phyloP scores from a whole-genome alignment of 30 jellyfish, hydroid and myxozoan genomes.

The Pseudorhiza aurosa region DNA sequence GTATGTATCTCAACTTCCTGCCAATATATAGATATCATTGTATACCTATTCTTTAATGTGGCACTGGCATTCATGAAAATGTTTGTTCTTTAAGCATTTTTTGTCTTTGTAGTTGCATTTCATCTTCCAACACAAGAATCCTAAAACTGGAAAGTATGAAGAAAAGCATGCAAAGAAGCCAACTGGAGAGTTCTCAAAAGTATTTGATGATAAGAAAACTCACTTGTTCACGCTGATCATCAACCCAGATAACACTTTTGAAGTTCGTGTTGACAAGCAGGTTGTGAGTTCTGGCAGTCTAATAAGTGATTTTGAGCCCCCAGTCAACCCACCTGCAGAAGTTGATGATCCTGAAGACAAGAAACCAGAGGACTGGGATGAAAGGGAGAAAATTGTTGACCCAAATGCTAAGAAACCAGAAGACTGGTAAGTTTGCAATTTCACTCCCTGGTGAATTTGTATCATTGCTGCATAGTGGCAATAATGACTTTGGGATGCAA shows the following conservation, averaged over 20 bases:
- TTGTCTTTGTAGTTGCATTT: slow-evolving; percentile 78
- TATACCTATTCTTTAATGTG: too few relatives aligned
- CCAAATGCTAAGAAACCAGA: slow-evolving; percentile 90
- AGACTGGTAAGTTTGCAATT: slow-evolving; percentile 90
- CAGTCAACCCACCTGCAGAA: slow-evolving; percentile 91
- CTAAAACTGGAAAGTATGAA: slow-evolving; percentile 84
- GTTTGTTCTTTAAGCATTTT: too few relatives aligned
- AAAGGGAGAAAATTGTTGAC: slow-evolving; percentile 91
- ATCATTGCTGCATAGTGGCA: too few relatives aligned
- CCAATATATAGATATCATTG: too few relatives aligned
- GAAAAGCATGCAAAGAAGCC: slow-evolving; percentile 96
- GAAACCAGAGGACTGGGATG: slow-evolving; percentile 99
- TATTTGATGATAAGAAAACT: slow-evolving; percentile 91
- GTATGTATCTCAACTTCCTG: too few relatives aligned
- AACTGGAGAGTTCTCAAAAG: slow-evolving; percentile 78
- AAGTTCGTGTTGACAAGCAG: slow-evolving; percentile 75
- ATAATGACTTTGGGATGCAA: too few relatives aligned
- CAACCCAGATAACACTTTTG: slow-evolving; percentile 81
- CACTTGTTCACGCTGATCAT: slow-evolving; percentile 83
- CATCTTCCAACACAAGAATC: slow-evolving; percentile 95
- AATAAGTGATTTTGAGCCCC: slow-evolving; percentile 87
- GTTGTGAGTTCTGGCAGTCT: slow-evolving; percentile 85
- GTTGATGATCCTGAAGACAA: slow-evolving; percentile 95
- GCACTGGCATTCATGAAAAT: too few relatives aligned
- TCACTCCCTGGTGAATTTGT: too few relatives aligned